Evolutionary conservation across 2,113 vertebrate species (phyloP).

Genomic region (Pelecanus crispus): DNA sequence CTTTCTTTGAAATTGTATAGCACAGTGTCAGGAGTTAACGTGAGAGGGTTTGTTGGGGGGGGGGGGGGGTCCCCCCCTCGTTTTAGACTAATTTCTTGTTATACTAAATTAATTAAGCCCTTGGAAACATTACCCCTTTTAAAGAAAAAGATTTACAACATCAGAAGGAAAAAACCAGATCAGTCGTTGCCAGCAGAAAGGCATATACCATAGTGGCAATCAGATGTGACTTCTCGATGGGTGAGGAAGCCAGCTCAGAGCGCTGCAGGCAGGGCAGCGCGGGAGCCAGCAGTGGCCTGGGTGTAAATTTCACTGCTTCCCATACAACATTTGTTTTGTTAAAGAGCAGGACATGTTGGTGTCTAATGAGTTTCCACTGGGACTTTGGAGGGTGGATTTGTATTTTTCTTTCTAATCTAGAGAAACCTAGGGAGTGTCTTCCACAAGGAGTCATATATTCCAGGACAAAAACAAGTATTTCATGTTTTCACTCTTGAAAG

Average conservation of each 20-base stretch:
- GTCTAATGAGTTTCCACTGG: not conserved
- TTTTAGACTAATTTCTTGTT: constrained; percentile 7
- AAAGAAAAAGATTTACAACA: not conserved
- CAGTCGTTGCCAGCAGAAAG: not conserved
- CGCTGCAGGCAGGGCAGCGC: not conserved
- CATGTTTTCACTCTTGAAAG: not conserved
- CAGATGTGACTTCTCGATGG: not conserved
- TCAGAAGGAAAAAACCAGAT: not conserved
- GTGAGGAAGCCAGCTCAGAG: not conserved
- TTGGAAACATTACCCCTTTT: not conserved
- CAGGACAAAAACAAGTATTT: not conserved
- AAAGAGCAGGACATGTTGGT: not conserved
- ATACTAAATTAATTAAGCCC: not conserved
- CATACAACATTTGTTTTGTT: not conserved
- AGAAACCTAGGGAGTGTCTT: not conserved
- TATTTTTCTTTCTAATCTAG: not conserved
- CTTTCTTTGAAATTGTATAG: constrained; percentile 43
- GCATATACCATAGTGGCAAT: not conserved
- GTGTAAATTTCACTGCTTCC: not conserved
- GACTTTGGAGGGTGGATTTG: not conserved
- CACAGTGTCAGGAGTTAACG: not conserved
- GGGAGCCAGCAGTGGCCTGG: rapidly evolving
- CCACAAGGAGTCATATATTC: not conserved
- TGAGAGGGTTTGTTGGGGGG: not conserved
- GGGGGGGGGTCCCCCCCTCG: not conserved